phyloP scores from a whole-genome alignment of 1,140 invertebrate species.

The Meloidogyne floridensis region DNA sequence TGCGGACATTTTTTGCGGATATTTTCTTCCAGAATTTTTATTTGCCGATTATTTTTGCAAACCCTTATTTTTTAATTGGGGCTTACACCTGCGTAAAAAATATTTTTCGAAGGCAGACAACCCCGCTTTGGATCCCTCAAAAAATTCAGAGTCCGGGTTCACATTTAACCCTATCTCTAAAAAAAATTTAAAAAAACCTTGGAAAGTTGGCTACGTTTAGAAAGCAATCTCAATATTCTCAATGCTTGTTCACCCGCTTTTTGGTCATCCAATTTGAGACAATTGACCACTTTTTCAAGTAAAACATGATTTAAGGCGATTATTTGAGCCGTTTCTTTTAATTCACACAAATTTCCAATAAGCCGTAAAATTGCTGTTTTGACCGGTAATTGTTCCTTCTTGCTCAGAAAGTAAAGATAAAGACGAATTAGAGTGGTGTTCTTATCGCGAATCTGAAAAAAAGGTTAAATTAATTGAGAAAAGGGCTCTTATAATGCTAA shows the following conservation, averaged over 20 bases:
- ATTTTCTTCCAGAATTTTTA: too few species aligned
- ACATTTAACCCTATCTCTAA: too few species aligned
- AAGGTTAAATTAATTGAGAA: background rate
- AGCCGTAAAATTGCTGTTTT: background rate
- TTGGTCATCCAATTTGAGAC: background rate
- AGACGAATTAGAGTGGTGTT: background rate
- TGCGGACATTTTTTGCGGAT: too few species aligned
- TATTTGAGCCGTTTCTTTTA: conserved; percentile 8
- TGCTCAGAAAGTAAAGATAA: background rate
- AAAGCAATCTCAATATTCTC: background rate
- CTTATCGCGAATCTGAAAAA: background rate
- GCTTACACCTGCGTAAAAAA: too few species aligned
- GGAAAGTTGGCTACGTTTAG: conserved; percentile 12
- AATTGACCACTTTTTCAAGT: background rate
- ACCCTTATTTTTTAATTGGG: too few species aligned
- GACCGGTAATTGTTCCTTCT: background rate
- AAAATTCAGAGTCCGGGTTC: too few species aligned
- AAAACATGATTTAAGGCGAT: background rate
- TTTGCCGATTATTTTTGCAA: too few species aligned
- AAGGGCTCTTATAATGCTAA: too few species aligned
- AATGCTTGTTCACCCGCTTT: background rate
- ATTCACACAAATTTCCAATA: background rate
- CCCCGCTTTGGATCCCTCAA: too few species aligned
- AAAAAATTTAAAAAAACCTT: background rate
- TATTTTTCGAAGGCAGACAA: too few species aligned